Evolutionary conservation across 2,113 vertebrate species (phyloP).

Genomic region (Shinisaurus crocodilurus): DNA sequence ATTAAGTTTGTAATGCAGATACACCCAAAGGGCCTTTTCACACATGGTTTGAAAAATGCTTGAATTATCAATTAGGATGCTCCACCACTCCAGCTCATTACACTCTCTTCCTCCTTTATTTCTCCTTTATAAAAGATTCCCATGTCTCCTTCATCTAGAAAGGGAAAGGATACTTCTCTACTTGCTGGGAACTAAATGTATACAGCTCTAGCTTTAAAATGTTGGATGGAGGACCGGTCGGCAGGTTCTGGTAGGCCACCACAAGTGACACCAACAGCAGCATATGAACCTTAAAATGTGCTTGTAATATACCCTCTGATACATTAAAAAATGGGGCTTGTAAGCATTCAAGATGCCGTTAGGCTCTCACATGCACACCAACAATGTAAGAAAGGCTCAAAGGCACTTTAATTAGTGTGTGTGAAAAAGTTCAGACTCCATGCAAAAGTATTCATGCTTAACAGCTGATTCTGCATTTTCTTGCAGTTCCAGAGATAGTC

Average conservation of each 20-base stretch:
- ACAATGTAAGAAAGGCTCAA: neutral
- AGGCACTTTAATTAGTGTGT: neutral
- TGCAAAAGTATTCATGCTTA: neutral
- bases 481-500: neutral
- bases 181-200: neutral
- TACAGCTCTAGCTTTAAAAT: neutral
- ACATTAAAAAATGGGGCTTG: neutral
- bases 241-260: neutral
- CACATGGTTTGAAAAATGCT: neutral
- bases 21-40: neutral
- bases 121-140: neutral
- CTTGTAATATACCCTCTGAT: neutral
- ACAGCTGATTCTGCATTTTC: slow-evolving; percentile 3
- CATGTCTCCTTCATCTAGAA: neutral
- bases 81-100: neutral
- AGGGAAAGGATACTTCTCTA: neutral
- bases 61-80: neutral
- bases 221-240: neutral
- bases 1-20: neutral
- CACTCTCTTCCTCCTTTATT: neutral
- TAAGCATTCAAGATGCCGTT: neutral
- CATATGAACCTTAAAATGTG: neutral
- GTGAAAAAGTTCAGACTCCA: neutral
- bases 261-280: neutral
- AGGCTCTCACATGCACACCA: neutral